Conservation (phyloP, 1,140 invertebrate species). For the Drosophila eugracilis region DNA sequence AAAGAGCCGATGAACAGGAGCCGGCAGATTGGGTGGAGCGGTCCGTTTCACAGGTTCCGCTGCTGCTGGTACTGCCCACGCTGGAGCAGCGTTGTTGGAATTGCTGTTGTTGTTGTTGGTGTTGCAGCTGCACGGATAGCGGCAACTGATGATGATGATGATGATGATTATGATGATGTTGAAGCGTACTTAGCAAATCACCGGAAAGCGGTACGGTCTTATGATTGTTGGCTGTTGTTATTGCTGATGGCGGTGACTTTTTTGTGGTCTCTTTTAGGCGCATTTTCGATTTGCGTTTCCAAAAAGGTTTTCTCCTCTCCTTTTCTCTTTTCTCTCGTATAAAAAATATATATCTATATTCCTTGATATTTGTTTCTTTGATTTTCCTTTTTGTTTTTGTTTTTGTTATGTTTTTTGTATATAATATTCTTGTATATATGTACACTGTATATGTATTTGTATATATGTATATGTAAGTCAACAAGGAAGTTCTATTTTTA, state of each 20-base stretch:
- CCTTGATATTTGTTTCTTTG: slow-evolving; percentile 1
- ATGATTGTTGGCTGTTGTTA: slow-evolving; percentile 8
- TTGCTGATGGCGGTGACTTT: slow-evolving; percentile 46
- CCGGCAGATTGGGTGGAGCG: slow-evolving; percentile 58
- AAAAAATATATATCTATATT: slow-evolving; percentile 56
- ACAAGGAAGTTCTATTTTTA: slow-evolving; percentile 79
- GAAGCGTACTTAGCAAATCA: slow-evolving; percentile 55
- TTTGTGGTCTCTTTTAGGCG: slow-evolving; percentile 79
- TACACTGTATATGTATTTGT: slow-evolving; percentile 55
- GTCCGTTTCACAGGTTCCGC: slow-evolving; percentile 79
- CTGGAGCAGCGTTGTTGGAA: slow-evolving; percentile 76
- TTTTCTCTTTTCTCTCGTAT: slow-evolving; percentile 22
- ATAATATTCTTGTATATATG: slow-evolving; percentile 44
- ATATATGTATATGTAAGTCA: slow-evolving; percentile 66
- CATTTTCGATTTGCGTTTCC: slow-evolving; percentile 38
- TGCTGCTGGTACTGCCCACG: slow-evolving; percentile 81
- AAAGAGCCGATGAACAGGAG: slow-evolving; percentile 50
- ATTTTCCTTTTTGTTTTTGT: slow-evolving; percentile 6
- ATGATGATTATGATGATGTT: neutral
- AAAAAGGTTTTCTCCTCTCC: neutral
- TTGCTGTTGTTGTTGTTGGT: slow-evolving; percentile 38
- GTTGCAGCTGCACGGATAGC: slow-evolving; percentile 64
- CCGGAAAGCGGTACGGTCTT: slow-evolving; percentile 43
- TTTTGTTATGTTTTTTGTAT: slow-evolving; percentile 17
- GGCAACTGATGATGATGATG: slow-evolving; percentile 42